These are phyloP conservation scores for Sardinella longiceps DNA, from an alignment of 2,797 vertebrate species.

Conservation along the genomic window DNA sequence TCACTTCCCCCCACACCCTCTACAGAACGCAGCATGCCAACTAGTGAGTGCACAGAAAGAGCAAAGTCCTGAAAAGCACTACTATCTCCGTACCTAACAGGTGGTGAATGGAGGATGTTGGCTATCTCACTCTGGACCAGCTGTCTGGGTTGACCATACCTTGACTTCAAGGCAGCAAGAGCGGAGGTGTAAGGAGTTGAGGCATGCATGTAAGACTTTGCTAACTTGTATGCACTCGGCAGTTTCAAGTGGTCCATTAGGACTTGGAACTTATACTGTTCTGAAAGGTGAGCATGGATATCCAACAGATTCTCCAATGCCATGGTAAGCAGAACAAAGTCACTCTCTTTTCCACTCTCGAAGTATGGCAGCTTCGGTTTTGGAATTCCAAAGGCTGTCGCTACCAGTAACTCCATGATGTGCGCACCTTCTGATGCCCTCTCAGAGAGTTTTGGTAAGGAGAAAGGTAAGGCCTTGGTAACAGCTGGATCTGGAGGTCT, in stretches of 20 bases:
- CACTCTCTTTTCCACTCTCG: background rate
- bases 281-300: background rate
- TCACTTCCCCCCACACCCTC: background rate
- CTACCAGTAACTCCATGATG: background rate
- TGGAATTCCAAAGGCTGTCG: background rate
- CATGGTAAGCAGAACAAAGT: background rate
- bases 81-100: conserved; percentile 3
- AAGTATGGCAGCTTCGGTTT: background rate
- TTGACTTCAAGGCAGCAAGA: conserved; percentile 6
- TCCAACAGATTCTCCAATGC: conserved; percentile 26
- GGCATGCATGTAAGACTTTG: conserved; percentile 29
- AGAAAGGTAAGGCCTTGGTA: background rate
- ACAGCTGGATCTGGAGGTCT: background rate
- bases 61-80: conserved; percentile 36
- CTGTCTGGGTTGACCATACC: conserved; percentile 27
- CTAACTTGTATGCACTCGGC: conserved; percentile 18
- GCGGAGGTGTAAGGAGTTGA: conserved; percentile 27
- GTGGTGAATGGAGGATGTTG: conserved; percentile 27
- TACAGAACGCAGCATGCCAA: conserved; percentile 28
- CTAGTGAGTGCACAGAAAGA: conserved; percentile 9
- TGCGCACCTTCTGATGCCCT: background rate
- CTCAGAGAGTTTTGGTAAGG: background rate
- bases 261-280: conserved; percentile 42
- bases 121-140: conserved; percentile 33
- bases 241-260: conserved; percentile 29